These are phyloP conservation scores for Tyrannus savana DNA, from an alignment of 2,113 vertebrate genomes.

Conservation along the genomic window DNA sequence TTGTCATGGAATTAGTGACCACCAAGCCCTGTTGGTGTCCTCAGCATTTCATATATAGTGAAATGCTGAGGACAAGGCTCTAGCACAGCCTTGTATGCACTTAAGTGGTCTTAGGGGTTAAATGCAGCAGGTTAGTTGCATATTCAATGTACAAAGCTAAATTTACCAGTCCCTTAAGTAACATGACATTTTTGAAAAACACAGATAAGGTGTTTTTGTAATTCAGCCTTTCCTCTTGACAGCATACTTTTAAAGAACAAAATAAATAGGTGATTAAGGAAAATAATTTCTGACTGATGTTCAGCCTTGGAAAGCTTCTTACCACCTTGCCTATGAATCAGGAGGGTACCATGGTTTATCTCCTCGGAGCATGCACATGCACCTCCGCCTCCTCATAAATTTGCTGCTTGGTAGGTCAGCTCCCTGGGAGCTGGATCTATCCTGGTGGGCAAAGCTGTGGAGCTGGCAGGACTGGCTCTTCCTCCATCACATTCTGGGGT, in stretches of 20 bases:
- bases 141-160: background rate
- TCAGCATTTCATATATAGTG: background rate
- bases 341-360: background rate
- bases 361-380: rapidly evolving
- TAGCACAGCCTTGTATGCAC: background rate
- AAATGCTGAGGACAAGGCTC: background rate
- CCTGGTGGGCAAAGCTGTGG: background rate
- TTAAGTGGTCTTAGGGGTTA: background rate
- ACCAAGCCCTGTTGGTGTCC: background rate
- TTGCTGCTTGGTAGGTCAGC: rapidly evolving
- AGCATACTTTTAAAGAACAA: background rate
- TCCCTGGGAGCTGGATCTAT: background rate
- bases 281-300: background rate
- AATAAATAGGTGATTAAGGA: background rate
- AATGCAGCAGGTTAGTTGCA: background rate
- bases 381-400: background rate
- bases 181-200: background rate
- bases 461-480: background rate
- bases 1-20: background rate
- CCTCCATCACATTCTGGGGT: rapidly evolving
- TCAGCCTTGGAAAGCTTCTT: background rate
- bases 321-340: background rate
- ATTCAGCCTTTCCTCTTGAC: background rate
- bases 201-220: background rate
- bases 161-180: background rate